Conservation (phyloP, 2,797 vertebrate genomes). For the Hirundo rustica region DNA sequence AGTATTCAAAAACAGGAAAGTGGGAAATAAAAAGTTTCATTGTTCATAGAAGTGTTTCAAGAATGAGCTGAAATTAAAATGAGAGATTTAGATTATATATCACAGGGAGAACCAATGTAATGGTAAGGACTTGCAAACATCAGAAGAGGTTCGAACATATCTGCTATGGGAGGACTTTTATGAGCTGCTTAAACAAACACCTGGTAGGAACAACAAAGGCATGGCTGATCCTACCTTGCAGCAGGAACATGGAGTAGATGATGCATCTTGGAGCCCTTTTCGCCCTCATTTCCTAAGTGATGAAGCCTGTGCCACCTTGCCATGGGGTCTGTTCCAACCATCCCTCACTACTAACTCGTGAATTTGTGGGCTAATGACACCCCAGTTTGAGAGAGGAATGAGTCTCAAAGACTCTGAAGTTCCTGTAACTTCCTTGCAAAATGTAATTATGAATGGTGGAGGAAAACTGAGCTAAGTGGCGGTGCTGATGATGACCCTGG, state of each 20-base stretch:
- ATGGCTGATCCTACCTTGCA: not conserved
- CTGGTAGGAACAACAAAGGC: not conserved
- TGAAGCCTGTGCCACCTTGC: not conserved
- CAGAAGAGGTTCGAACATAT: not conserved
- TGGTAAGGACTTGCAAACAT: not conserved
- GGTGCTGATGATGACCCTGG: not conserved
- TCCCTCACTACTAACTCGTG: not conserved
- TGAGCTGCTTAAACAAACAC: not conserved
- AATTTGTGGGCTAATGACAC: not conserved
- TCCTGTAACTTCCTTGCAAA: not conserved
- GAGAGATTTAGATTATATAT: not conserved
- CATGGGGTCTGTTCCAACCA: not conserved
- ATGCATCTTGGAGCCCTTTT: not conserved
- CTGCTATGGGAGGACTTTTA: not conserved
- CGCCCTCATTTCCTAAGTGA: not conserved
- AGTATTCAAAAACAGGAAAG: not conserved
- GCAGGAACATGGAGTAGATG: not conserved
- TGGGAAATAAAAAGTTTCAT: not conserved
- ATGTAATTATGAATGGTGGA: not conserved
- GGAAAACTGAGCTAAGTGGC: not conserved
- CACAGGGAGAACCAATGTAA: not conserved
- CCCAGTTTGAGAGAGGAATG: not conserved
- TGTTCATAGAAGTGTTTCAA: not conserved
- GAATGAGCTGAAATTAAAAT: not conserved
- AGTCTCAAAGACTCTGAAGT: not conserved